These are phyloP conservation scores for Callipepla californica DNA, from an alignment of 2,113 vertebrate species.

Conservation along the genomic window DNA sequence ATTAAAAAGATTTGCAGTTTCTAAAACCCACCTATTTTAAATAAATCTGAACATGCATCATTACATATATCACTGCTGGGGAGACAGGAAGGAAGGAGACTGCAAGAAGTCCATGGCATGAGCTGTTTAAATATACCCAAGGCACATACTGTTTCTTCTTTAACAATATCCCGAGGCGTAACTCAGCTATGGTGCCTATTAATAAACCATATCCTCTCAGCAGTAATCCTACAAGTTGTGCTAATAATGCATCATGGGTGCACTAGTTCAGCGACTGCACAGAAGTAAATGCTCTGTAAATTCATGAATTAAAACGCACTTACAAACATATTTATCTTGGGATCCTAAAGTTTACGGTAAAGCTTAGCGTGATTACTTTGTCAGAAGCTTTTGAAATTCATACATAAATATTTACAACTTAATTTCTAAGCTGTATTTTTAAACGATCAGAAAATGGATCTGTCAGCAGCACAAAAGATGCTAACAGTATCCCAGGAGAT, in stretches of 20 bases:
- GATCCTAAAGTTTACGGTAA: not conserved
- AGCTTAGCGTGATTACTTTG: not conserved
- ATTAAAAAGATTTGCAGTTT: not conserved
- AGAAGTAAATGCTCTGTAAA: not conserved
- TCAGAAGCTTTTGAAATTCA: not conserved
- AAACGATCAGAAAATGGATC: not conserved
- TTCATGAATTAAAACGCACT: not conserved
- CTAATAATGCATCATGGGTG: not conserved
- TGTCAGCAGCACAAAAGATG: not conserved
- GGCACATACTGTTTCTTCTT: not conserved
- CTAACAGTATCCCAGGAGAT: not conserved
- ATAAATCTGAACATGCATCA: not conserved
- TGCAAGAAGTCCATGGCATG: not conserved
- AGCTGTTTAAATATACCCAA: not conserved
- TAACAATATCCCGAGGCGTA: not conserved
- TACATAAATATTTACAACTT: not conserved
- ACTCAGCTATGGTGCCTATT: not conserved
- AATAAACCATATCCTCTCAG: not conserved
- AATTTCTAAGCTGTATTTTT: not conserved
- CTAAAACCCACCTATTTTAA: not conserved
- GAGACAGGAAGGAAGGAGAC: not conserved
- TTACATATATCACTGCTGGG: not conserved
- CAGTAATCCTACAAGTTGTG: not conserved
- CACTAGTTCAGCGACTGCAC: not conserved
- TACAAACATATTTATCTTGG: not conserved